A percentile compares a stretch with the other conserved stretches of the same genome.
These are phyloP conservation scores for Macquaria australasica DNA, from an alignment of 2,113 vertebrate genomes.

Conservation along the genomic window DNA sequence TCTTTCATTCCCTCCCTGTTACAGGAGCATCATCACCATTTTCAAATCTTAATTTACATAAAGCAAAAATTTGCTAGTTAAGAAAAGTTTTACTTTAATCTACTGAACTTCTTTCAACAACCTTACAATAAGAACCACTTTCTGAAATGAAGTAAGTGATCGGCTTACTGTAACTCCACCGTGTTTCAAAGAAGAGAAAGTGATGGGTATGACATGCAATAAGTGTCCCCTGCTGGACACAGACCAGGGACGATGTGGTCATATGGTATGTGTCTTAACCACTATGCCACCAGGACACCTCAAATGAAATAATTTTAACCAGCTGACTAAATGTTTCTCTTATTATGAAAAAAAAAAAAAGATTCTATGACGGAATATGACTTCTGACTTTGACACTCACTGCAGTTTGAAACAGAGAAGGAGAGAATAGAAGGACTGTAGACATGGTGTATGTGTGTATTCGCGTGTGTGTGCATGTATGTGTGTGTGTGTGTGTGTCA, in stretches of 20 bases:
- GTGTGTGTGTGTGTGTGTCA: neutral
- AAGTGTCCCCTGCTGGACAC: neutral
- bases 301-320: neutral
- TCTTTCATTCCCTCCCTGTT: neutral
- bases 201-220: neutral
- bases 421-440: neutral
- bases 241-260: neutral
- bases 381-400: neutral
- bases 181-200: neutral
- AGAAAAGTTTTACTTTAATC: neutral
- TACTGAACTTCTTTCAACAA: neutral
- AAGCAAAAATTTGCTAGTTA: neutral
- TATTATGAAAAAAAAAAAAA: neutral
- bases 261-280: conserved; percentile 13
- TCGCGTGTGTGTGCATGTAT: neutral
- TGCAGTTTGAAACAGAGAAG: neutral
- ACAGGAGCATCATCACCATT: neutral
- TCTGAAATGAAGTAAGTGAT: neutral
- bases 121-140: neutral
- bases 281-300: neutral
- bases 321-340: neutral
- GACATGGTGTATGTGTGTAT: neutral
- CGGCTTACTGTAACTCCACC: neutral
- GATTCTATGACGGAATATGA: neutral
- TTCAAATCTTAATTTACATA: neutral